Conservation (phyloP, 2,113 vertebrate species). For the Semnornis frantzii region DNA sequence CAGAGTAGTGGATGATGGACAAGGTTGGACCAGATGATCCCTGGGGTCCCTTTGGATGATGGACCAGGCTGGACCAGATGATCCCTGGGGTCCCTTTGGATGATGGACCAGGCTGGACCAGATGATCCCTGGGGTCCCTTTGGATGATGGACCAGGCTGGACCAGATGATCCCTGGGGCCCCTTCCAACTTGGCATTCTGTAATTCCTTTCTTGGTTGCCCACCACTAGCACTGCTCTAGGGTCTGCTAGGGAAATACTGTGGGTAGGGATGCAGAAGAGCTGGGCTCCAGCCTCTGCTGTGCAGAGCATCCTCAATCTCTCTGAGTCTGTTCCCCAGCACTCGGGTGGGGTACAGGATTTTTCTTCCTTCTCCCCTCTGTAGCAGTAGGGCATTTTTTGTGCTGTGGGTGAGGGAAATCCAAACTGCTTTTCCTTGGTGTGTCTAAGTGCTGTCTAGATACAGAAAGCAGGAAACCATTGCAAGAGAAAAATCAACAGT, state of each 20-base stretch:
- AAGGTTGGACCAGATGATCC: no score
- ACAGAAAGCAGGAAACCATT: background rate
- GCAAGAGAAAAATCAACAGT: background rate
- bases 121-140: no score
- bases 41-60: no score
- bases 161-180: no score
- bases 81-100: no score
- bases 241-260: background rate
- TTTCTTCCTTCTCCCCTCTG: fast-evolving
- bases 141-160: no score
- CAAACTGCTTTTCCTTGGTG: background rate
- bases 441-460: background rate
- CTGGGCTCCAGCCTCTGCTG: background rate
- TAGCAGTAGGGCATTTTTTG: background rate
- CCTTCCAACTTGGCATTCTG: no score
- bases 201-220: background rate
- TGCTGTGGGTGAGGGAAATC: background rate
- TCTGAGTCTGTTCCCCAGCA: background rate
- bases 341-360: fast-evolving
- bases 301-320: background rate
- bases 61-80: no score
- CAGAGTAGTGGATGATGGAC: no score
- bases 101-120: no score
- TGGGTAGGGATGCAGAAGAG: background rate
- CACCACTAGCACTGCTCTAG: no score